phyloP scores from a whole-genome alignment of 2,113 vertebrate species.

The Cheirogaleus medius region DNA sequence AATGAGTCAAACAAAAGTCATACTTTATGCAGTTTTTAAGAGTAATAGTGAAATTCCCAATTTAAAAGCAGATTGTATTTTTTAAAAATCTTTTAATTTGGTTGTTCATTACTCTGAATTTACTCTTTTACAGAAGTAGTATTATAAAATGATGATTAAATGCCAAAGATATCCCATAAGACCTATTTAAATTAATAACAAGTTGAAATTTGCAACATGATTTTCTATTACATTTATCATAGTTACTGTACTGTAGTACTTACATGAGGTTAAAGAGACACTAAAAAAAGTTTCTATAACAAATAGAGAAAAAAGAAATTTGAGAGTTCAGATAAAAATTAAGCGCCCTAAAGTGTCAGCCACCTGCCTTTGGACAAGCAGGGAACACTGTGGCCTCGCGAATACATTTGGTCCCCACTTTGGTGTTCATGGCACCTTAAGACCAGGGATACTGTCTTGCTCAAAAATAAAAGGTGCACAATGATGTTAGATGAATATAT shows the following conservation, averaged over 20 bases:
- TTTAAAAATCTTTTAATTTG: not conserved
- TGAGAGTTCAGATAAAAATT: not conserved
- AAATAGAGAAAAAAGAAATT: not conserved
- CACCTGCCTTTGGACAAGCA: not conserved
- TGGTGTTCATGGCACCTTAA: not conserved
- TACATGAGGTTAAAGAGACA: not conserved
- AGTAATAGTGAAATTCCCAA: not conserved
- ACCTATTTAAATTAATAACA: not conserved
- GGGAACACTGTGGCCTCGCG: not conserved
- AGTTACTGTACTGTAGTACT: not conserved
- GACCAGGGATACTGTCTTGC: not conserved
- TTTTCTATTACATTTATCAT: conserved; percentile 1
- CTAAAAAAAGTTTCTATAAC: not conserved
- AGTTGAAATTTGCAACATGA: conserved; percentile 14
- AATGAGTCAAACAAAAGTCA: not conserved
- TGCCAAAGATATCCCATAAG: not conserved
- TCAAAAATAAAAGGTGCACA: not conserved
- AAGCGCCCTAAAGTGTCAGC: not conserved
- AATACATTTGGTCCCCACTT: not conserved
- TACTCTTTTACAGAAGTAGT: not conserved
- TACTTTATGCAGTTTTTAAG: not conserved
- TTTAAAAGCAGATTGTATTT: conserved; percentile 26
- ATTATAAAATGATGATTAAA: conserved; percentile 1
- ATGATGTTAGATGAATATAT: not conserved
- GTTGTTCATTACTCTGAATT: not conserved